These are phyloP conservation scores for Xenus cinereus DNA, from an alignment of 2,113 vertebrate species.

Conservation along the genomic window DNA sequence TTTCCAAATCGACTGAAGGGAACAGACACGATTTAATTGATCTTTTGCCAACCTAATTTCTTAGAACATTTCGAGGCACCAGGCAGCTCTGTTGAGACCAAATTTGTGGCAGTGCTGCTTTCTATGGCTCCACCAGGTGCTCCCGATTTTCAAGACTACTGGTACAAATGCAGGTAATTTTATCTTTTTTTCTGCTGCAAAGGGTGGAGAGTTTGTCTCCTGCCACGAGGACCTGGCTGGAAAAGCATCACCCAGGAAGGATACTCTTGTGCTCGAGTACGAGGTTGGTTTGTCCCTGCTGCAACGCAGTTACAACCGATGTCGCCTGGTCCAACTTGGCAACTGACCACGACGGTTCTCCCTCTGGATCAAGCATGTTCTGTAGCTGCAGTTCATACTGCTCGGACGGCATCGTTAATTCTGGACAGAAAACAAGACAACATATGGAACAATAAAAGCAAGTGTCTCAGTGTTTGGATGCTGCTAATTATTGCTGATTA, in stretches of 20 bases:
- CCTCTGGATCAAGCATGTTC: conserved; percentile 72
- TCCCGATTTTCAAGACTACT: background rate
- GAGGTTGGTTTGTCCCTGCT: conserved; percentile 75
- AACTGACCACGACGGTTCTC: conserved; percentile 69
- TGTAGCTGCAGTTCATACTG: conserved; percentile 93
- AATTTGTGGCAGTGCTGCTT: background rate
- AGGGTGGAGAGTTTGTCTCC: background rate
- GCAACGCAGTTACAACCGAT: conserved; percentile 70
- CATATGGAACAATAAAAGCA: background rate
- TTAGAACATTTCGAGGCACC: background rate
- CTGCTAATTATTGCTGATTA: background rate
- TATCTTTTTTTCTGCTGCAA: background rate
- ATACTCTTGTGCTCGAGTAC: conserved; percentile 79
- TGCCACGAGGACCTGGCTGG: background rate
- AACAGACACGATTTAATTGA: background rate
- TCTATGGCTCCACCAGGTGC: background rate
- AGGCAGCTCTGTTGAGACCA: background rate
- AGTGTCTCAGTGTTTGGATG: background rate
- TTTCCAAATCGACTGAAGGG: background rate
- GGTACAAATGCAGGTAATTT: background rate
- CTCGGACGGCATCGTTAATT: conserved; percentile 87
- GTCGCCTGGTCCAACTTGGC: conserved; percentile 81
- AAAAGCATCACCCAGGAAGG: conserved; percentile 27
- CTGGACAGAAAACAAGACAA: conserved; percentile 60
- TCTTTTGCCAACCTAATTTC: background rate